Conservation (phyloP, 2,113 vertebrate genomes). For the Ia io region DNA sequence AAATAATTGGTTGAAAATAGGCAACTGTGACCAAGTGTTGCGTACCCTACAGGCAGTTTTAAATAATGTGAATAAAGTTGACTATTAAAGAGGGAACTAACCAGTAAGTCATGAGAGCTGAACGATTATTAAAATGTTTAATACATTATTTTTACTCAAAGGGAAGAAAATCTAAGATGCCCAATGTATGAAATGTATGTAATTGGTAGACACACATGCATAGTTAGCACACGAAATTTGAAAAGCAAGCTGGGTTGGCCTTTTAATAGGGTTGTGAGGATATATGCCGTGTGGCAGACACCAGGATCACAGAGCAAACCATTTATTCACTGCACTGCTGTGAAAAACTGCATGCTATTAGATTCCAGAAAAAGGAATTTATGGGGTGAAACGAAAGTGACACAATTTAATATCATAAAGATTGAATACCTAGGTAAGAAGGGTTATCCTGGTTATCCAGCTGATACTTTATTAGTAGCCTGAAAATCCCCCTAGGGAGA, state of each 20-base stretch:
- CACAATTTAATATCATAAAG: background rate
- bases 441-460: conserved; percentile 95
- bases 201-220: background rate
- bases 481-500: conserved; percentile 92
- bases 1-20: background rate
- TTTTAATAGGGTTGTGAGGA: background rate
- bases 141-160: background rate
- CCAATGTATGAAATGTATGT: background rate
- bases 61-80: background rate
- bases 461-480: conserved; percentile 92
- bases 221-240: background rate
- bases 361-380: background rate
- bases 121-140: background rate
- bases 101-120: background rate
- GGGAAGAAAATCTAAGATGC: background rate
- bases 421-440: conserved; percentile 87
- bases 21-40: background rate
- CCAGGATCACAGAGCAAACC: background rate
- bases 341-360: conserved; percentile 4
- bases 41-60: background rate
- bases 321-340: background rate
- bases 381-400: background rate
- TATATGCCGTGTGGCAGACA: background rate
- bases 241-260: background rate
- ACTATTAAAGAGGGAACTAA: background rate